Evolutionary conservation across 1,140 invertebrate genomes (phyloP).

Genomic region (Bombus waltoni): DNA sequence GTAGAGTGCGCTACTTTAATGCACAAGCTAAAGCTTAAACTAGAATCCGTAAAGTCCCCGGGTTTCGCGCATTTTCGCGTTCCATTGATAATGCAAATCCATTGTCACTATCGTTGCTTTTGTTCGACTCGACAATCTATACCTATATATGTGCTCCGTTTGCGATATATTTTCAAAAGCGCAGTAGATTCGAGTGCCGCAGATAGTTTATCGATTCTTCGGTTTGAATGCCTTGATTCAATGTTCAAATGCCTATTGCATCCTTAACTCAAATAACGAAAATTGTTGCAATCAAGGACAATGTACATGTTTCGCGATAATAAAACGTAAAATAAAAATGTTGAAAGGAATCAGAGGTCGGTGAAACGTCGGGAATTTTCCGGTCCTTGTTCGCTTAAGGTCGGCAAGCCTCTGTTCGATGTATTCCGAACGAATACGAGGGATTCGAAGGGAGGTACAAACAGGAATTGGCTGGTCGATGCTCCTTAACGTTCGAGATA

Average conservation of each 20-base stretch:
- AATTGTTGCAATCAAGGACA: not conserved
- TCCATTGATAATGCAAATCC: constrained; percentile 21
- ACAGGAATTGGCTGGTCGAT: constrained; percentile 30
- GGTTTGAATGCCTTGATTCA: not conserved
- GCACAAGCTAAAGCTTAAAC: not conserved
- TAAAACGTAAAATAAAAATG: not conserved
- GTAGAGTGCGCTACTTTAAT: not conserved
- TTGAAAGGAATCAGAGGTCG: not conserved
- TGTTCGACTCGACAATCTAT: not conserved
- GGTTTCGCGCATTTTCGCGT: not conserved
- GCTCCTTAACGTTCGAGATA: constrained; percentile 12
- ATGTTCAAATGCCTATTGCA: not conserved
- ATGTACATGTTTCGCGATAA: too few relatives aligned
- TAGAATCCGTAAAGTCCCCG: not conserved
- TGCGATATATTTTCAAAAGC: not conserved
- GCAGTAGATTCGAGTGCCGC: not conserved
- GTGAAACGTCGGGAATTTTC: not conserved
- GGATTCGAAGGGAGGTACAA: constrained; percentile 26
- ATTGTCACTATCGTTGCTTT: constrained; percentile 26
- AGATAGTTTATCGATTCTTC: not conserved
- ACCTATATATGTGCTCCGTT: not conserved
- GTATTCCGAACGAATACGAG: not conserved
- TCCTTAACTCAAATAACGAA: not conserved
- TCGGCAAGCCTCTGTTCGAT: not conserved
- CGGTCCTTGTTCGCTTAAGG: constrained; percentile 4